A percentile compares a stretch with the other conserved stretches of the same genome.
Evolutionary conservation across 2,113 vertebrate genomes (phyloP).

Genomic region (Ovis canadensis): DNA sequence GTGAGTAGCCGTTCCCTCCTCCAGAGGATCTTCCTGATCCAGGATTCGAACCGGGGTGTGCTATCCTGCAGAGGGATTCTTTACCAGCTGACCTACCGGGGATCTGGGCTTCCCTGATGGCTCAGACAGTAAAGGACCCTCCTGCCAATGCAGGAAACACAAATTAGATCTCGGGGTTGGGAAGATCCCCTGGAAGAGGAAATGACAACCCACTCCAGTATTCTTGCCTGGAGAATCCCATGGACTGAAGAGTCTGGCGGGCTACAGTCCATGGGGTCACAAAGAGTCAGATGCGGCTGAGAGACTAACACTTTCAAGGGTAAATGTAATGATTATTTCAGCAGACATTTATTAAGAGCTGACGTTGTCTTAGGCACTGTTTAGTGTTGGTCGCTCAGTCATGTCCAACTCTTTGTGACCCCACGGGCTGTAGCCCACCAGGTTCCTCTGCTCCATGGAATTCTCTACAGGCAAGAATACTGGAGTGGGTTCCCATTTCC

Average conservation of each 20-base stretch:
- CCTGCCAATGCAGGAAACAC: neutral
- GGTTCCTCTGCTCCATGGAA: neutral
- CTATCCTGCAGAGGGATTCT: too few species aligned
- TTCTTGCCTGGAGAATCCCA: neutral
- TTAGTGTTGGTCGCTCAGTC: neutral
- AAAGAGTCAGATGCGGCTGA: neutral
- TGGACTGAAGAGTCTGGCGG: neutral
- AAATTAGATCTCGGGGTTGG: neutral
- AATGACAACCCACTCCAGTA: neutral
- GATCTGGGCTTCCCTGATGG: neutral
- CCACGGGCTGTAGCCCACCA: neutral
- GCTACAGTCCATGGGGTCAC: neutral
- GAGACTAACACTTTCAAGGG: neutral
- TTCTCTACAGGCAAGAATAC: neutral
- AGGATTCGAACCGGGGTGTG: too few species aligned
- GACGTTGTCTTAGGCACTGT: neutral
- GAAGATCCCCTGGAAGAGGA: neutral
- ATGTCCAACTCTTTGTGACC: neutral
- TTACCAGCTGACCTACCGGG: neutral
- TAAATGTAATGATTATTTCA: neutral
- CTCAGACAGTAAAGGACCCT: neutral
- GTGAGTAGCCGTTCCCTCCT: neutral
- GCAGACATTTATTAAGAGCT: neutral
- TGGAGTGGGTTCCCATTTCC: neutral
- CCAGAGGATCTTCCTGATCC: neutral